A percentile compares a stretch with the other conserved stretches of the same genome.
Conservation (phyloP, 2,113 vertebrate species). For the Cephalopterus ornatus region DNA sequence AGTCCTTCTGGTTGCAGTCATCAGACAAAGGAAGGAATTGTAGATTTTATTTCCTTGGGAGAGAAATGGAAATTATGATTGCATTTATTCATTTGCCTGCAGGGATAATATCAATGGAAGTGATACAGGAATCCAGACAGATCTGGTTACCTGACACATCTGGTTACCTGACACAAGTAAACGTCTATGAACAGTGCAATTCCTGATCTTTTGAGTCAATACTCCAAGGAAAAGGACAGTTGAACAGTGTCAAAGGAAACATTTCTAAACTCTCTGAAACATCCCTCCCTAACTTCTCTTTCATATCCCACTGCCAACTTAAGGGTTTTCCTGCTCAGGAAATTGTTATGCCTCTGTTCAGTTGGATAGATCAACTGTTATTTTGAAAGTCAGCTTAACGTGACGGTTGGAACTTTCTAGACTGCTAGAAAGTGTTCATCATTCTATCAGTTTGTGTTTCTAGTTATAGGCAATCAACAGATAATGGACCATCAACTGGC, state of each 20-base stretch:
- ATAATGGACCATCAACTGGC: background rate
- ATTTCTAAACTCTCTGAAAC: background rate
- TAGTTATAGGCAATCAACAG: background rate
- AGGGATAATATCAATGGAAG: background rate
- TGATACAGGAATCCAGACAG: background rate
- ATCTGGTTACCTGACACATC: background rate
- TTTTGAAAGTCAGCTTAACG: background rate
- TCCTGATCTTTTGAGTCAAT: conserved; percentile 12
- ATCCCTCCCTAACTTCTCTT: background rate
- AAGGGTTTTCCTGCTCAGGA: background rate
- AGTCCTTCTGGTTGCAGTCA: background rate
- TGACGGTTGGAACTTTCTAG: background rate
- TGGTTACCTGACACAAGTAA: background rate
- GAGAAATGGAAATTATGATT: background rate
- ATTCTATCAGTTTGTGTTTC: background rate
- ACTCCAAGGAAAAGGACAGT: background rate
- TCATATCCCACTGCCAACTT: background rate
- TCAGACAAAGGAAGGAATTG: background rate
- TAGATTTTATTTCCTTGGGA: background rate
- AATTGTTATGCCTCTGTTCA: background rate
- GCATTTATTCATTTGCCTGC: background rate
- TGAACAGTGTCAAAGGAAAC: background rate
- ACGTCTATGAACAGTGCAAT: background rate
- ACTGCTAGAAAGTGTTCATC: background rate
- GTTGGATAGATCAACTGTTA: background rate